Conservation (phyloP, 2,888 invertebrate genomes). For the Acanthosoma haemorrhoidale region DNA sequence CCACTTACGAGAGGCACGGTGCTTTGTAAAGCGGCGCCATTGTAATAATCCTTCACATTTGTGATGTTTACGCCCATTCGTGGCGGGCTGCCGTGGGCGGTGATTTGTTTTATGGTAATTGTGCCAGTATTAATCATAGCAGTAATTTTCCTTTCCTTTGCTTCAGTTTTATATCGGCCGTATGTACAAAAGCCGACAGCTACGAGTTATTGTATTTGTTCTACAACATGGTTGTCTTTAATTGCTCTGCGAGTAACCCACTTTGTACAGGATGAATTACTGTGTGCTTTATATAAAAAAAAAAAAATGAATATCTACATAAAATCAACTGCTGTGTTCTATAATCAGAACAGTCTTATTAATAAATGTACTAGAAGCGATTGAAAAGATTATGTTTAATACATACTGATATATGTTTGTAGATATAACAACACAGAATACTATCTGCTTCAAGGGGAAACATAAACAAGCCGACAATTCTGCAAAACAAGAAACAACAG, state of each 20-base stretch:
- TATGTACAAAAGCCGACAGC: neutral
- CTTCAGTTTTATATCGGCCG: neutral
- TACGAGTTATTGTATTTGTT: neutral
- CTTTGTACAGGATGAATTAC: neutral
- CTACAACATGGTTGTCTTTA: neutral
- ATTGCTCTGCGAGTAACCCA: neutral
- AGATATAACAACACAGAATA: no score
- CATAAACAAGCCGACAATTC: no score
- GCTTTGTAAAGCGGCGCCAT: neutral
- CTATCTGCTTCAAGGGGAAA: no score
- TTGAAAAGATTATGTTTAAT: no score
- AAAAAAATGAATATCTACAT: neutral
- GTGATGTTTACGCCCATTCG: neutral
- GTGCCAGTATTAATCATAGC: neutral
- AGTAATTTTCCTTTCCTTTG: neutral
- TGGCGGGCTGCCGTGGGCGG: neutral
- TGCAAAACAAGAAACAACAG: no score
- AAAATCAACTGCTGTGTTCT: no score
- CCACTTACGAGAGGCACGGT: no score
- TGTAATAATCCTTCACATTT: conserved; percentile 5
- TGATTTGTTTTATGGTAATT: conserved; percentile 1
- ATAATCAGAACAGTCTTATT: no score
- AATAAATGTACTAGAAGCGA: no score
- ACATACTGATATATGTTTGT: no score
- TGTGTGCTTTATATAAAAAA: neutral